Base-by-base conservation (phyloP, 2,888 invertebrate species). In the Caenorhabditis parvicauda region DNA sequence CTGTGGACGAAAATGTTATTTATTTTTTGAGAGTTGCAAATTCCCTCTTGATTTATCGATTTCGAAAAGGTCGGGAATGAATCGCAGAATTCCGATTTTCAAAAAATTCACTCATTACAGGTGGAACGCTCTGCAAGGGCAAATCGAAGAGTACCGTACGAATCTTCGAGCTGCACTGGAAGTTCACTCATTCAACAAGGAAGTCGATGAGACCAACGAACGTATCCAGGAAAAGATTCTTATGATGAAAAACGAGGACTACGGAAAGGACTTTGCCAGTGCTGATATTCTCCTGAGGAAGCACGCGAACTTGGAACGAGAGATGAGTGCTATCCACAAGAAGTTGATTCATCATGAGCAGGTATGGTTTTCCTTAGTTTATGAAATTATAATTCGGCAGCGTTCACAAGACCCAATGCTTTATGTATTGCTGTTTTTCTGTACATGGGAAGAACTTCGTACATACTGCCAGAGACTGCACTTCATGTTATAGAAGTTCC, bases 181-280 rank as follows among this genome's bases (percentile, higher is more conserved):
- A 82, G 89, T 96, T 63, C 96, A 96, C 82, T 87, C 90, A 0
- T 95, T 94, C 82, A 90, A 94, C 81, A 86, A 94, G 38, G 95
- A 96, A 81, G 89, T 93, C 0, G 90, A 92, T 72, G 96, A 96
- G 81, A 92, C 94, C 0, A 87, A 88, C 38, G 90, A 91, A 79
- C 87, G 95, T 51, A 91, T 96, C 52, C 87, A 89, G 14, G 92
- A 93, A 83, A 96, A 96, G 77, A 80, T 79, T 0, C 83, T 89
- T 0, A 87, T 90, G 0, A 88, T 95, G 87, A 88, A 88, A 44
- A 88, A 88, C n/a, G 88, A 88, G 2, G 94, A 94, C 81, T 86
- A 88, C 0, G 94, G 92, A 0, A 87, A 89, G n/a, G 90, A 92
- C 28, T 69, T 66, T 47, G 58, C 65, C 29, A 72, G 68, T 21